Evolutionary conservation across 1,140 invertebrate species (phyloP), one percentile per base, ranked within the genome.

Genomic region (Bombyx mori): DNA sequence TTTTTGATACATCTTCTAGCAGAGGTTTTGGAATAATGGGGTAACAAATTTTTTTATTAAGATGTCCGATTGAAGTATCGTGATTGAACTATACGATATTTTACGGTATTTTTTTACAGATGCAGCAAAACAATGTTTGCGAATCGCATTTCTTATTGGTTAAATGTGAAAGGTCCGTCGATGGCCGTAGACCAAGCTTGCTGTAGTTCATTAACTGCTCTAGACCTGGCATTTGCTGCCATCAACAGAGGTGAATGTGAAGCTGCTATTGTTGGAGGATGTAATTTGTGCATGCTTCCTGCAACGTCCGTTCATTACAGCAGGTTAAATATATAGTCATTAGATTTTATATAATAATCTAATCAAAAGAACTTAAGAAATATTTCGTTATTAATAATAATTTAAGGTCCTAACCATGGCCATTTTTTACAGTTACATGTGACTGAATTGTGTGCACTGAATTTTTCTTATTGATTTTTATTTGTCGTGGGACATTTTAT

Each of bases 161-260:
- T 94, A 6, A 91, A 92, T 51, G 67, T 91, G 1, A 90, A 89
- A 60, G 93, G 93, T 45, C 96, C 96, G 0, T 96, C 95, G 58
- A 94, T 93, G 74, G 86, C 93, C 7, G 87, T 97, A 1, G 97
- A 98, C 75, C 94, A 95, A 7, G 96, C 96, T 7, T 98, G 97
- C 82, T 96, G 94, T 44, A 97, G 96, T 18, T 95, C 94, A 61
- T 86, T 96, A 57, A 91, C 93, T 65, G 96, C 95, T 0, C 68
- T 98, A 10, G 92, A 96, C 69, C 91, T 95, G 63, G 97, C 96
- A 6, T 93, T 94, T 60, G 89, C 89, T 61, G 90, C 92, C 1
- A 92, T 98, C 2, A 85, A 91, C 50, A 90, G 90, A 55, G 95
- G 94, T 3, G 87, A 92, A 58, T 96, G 95, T 77, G 96, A 98